phyloP scores from a whole-genome alignment of 2,888 invertebrate species.

The Amaurobius ferox region DNA sequence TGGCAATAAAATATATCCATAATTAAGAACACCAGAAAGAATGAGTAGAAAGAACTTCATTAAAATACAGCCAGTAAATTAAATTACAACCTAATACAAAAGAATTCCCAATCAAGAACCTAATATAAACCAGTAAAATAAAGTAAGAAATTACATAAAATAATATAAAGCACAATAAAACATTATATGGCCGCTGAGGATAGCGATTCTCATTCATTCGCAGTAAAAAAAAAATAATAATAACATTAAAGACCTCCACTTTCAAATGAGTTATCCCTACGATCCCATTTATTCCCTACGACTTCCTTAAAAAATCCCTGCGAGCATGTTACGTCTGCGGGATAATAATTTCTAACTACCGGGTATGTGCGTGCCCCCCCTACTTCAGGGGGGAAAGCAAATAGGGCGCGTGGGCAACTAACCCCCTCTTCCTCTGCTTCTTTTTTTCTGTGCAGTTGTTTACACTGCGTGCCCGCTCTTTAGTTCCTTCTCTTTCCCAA shows the following conservation, averaged over 20 bases:
- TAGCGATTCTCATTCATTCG: not conserved
- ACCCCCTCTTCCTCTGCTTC: conserved; percentile 24
- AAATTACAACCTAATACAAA: no score
- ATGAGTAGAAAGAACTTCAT: no score
- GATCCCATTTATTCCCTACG: conserved; percentile 2
- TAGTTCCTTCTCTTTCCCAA: conserved; percentile 52
- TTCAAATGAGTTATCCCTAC: conserved; percentile 17
- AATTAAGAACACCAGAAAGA: no score
- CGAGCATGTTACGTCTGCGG: conserved; percentile 23
- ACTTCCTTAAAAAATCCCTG: not conserved
- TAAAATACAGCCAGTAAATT: no score
- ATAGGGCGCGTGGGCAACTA: conserved; percentile 65
- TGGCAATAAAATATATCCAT: no score
- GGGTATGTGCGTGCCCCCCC: conserved; percentile 47
- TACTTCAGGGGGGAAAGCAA: conserved; percentile 29
- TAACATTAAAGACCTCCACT: not conserved
- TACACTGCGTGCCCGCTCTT: conserved; percentile 61
- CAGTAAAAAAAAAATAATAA: not conserved
- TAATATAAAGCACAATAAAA: no score
- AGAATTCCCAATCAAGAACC: no score
- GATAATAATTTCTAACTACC: conserved; percentile 71
- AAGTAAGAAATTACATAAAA: no score
- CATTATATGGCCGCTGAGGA: no score
- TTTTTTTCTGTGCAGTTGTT: conserved; percentile 46
- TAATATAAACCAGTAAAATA: no score